Conservation (phyloP, 2,113 vertebrate genomes). For the Vulpes lagopus region DNA sequence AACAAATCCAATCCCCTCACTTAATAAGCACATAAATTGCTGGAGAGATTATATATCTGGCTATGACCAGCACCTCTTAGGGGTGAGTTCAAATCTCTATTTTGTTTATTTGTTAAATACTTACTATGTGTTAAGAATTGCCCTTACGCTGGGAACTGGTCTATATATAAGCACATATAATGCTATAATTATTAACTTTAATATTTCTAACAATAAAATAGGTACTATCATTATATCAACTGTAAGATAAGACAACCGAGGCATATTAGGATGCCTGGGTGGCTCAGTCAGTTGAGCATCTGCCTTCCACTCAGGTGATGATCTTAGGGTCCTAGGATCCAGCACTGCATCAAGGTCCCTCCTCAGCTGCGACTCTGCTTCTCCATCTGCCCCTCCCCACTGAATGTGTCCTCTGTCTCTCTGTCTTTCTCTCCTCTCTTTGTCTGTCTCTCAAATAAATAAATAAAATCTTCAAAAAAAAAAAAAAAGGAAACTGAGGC, state of each 20-base stretch:
- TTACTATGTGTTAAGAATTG: neutral
- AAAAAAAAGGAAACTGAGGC: neutral
- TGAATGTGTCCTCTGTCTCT: neutral
- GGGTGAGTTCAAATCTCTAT: neutral
- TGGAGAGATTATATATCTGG: neutral
- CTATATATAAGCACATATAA: neutral
- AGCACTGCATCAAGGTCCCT: neutral
- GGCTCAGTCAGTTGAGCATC: neutral
- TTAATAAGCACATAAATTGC: neutral
- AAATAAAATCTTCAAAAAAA: neutral
- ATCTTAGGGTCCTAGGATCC: neutral
- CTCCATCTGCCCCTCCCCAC: too few species aligned
- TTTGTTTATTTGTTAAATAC: neutral
- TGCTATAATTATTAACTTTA: neutral
- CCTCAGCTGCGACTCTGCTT: neutral
- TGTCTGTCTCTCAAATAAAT: neutral
- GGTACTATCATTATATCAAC: neutral
- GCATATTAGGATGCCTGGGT: neutral
- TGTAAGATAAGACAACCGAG: neutral
- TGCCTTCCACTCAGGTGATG: neutral
- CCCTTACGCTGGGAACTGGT: neutral
- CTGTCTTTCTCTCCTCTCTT: too few species aligned
- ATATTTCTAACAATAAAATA: neutral
- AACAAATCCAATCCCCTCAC: neutral
- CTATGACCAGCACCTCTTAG: neutral